Evolutionary conservation across 1,140 invertebrate genomes (phyloP), one percentile per base, ranked within the genome.

Genomic region (Atta texana): DNA sequence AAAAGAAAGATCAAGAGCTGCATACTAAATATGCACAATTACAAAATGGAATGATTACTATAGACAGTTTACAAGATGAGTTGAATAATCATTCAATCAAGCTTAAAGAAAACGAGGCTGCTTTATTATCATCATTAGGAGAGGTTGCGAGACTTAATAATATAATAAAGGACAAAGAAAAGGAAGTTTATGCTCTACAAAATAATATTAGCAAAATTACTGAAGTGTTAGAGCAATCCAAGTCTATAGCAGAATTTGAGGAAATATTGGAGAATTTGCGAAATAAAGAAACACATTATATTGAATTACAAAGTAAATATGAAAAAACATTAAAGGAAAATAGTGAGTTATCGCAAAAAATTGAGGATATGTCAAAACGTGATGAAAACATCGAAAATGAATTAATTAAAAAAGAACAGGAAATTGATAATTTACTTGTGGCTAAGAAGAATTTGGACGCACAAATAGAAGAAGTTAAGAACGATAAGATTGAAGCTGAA

Each of bases 1-100:
- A 84, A 6, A 82, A 95, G 59, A 96, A 96, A 88, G 95, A 96
- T 88, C 92, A 95, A 92, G 96, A 96, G 90, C 95, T 97, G 84
- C 94, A 96, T 57, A 94, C 95, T 0, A 94, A 92, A 24, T 88
- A 92, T 49, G 39, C 59, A 0, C 88, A 91, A 31, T 74, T 94
- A 28, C 89, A 92, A 72, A 90, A 89, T 72, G 88, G 92, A 34
- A 91, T 92, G 87, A 91, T 91, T n/a, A 57, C 51, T 1, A 92
- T 93, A 39, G 91, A 94, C 6, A 89, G 66, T 74, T 86, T 94
- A 24, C 91, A 93, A 49, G 92, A 93, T 24, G 87, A 94, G 18
- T 24, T 94, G 3, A 87, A 88, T 10, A 88, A 90, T 6, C 87
- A 85, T 31, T 92, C 87, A 69, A 75, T 44, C 1, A 63, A 90